Evolutionary conservation across 2,888 invertebrate species (phyloP).

Genomic region (Mimas tiliae): DNA sequence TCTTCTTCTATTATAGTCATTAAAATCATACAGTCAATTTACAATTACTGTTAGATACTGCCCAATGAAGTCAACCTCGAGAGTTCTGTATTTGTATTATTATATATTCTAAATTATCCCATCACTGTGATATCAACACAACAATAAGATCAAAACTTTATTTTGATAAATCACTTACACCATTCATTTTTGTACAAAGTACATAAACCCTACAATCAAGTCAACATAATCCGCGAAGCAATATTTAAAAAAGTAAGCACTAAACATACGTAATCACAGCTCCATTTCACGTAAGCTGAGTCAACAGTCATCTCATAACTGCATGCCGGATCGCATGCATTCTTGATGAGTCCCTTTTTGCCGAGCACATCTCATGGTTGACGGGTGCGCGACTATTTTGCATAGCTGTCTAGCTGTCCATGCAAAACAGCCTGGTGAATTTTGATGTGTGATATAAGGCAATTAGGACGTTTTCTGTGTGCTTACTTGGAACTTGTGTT

Average conservation of each 20-base stretch:
- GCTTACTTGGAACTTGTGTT: not conserved
- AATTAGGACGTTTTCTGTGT: constrained; percentile 13
- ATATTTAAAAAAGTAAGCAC: constrained; percentile 27
- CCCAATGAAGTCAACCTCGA: no score
- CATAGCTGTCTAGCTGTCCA: constrained; percentile 29
- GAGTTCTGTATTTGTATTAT: no score
- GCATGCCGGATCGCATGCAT: constrained; percentile 69
- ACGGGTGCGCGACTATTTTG: constrained; percentile 28
- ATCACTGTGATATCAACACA: no score
- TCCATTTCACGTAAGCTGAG: constrained; percentile 54
- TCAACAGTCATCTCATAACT: constrained; percentile 76
- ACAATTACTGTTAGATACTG: no score
- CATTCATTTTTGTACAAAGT: not conserved
- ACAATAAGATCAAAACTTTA: no score
- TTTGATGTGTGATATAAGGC: constrained; percentile 21
- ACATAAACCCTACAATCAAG: not conserved
- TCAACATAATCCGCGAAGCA: constrained; percentile 2
- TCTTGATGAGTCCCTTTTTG: constrained; percentile 66
- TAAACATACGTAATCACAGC: constrained; percentile 41
- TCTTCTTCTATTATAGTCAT: no score
- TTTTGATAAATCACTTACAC: no score
- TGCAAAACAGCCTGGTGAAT: constrained; percentile 17
- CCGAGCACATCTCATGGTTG: constrained; percentile 27
- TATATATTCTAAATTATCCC: no score
- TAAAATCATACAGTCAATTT: no score